These are phyloP conservation scores for Sternotherus odoratus DNA, from an alignment of 2,797 vertebrate genomes.

Conservation along the genomic window DNA sequence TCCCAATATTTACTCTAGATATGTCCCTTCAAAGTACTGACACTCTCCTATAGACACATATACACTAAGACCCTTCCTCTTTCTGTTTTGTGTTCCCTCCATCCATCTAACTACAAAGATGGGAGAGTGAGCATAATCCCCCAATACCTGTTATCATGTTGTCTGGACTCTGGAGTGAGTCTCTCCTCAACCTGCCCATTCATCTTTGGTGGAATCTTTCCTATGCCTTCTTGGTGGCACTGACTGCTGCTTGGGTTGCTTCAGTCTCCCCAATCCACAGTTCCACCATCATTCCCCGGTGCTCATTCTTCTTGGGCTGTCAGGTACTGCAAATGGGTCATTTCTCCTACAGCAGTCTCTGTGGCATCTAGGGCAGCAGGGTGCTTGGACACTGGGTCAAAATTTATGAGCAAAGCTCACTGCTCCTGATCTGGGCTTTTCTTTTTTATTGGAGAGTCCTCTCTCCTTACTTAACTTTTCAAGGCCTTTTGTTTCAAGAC, in stretches of 20 bases:
- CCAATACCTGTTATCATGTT: not conserved
- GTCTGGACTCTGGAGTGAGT: not conserved
- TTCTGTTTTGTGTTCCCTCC: not conserved
- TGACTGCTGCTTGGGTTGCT: not conserved
- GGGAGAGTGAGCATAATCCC: conserved; percentile 27
- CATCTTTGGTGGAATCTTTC: not conserved
- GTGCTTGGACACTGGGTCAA: not conserved
- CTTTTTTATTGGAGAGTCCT: not conserved
- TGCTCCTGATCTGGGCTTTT: not conserved
- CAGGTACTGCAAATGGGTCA: not conserved
- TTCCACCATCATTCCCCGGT: not conserved
- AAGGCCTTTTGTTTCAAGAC: not conserved
- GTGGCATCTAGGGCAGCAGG: not conserved
- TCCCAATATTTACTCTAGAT: not conserved
- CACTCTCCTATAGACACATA: not conserved
- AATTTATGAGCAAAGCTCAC: not conserved
- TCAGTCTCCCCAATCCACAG: not conserved
- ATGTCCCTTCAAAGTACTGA: conserved; percentile 2
- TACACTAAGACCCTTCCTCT: not conserved
- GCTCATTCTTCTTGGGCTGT: not conserved
- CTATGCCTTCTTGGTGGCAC: not conserved
- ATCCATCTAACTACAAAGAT: conserved; percentile 4
- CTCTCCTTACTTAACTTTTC: not conserved
- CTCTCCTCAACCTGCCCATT: not conserved
- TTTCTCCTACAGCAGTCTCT: not conserved